Conservation (phyloP, 2,888 invertebrate genomes). For the Clusia tigrina region DNA sequence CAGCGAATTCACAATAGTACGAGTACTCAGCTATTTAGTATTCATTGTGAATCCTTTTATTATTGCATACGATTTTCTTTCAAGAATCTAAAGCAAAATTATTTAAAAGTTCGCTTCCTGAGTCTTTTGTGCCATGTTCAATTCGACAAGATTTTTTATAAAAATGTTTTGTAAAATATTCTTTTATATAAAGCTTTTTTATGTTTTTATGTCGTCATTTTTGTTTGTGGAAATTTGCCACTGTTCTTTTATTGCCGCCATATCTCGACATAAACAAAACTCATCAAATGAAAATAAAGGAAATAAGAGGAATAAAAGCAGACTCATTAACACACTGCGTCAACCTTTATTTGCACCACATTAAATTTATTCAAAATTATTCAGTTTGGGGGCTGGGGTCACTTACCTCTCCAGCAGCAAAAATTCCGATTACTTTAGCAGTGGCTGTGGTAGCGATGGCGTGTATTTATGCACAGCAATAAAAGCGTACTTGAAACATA, state of each 20-base stretch:
- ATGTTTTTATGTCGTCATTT: neutral
- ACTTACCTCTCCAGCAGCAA: slow-evolving; percentile 5
- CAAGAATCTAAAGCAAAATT: too few relatives aligned
- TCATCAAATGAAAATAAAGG: too few relatives aligned
- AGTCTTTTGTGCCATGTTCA: too few relatives aligned
- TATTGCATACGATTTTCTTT: too few relatives aligned
- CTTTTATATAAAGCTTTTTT: neutral
- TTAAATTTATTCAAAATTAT: slow-evolving; percentile 8
- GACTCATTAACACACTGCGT: slow-evolving; percentile 4
- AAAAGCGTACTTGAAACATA: slow-evolving; percentile 7
- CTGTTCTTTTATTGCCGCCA: neutral
- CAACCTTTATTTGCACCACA: slow-evolving; percentile 6
- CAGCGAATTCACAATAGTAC: too few relatives aligned
- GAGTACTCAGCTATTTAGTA: too few relatives aligned
- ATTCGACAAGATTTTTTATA: too few relatives aligned
- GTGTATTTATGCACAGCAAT: neutral
- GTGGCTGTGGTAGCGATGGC: neutral
- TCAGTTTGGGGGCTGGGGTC: slow-evolving; percentile 2
- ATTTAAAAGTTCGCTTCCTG: too few relatives aligned
- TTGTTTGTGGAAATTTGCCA: neutral
- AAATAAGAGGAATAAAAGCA: neutral
- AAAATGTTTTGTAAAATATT: too few relatives aligned
- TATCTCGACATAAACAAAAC: neutral
- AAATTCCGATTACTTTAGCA: neutral
- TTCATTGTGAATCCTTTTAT: too few relatives aligned